Base-by-base conservation (phyloP, 2,113 vertebrate genomes). In the Colius striatus region DNA sequence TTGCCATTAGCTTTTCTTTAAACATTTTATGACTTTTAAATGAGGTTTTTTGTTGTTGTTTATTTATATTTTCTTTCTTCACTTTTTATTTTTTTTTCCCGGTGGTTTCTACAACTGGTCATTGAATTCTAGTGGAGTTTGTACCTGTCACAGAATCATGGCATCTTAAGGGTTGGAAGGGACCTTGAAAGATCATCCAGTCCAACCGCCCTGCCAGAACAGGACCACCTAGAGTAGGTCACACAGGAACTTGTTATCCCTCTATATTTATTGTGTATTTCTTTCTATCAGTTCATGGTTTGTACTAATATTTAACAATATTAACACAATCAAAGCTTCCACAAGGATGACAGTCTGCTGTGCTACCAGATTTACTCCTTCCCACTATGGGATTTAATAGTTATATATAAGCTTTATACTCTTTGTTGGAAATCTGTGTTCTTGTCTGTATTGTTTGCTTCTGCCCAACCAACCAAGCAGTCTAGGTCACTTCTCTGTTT, bases 401-500 rank as follows among this genome's bases (percentile, higher is more conserved):
- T 17, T 58, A 13, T 13, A 3, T 9, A 36, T 41, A 32, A 73
- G 8, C 3, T 66, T 92, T 82, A 12, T 25, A 14, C 7, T 57
- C 17, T 48, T 71, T 66, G 8, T 60, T 1, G 3, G 10, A 80
- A 5, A 8, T 48, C 50, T 71, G 6, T 86, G n/a, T 54, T 65
- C 30, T 66, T 66, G 47, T 38, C 45, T 3, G 0, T 17, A 30
- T 13, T 61, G 20, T 66, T 71, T 77, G 18, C 51, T 71, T 77
- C 36, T 55, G 11, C 34, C n/a, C 0, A 0, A 48, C 20, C 1
- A 5, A 73, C 21, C 25, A 58, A 74, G 17, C 22, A 47, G 47
- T 41, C n/a, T 50, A 88, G 47, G 36, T 88, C 4, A 5, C 11
- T 57, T 77, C 22, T 63, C 25, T 87, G 13, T 78, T 70, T 76